Evolutionary conservation across 2,113 vertebrate species (phyloP).

Genomic region (Meriones unguiculatus): DNA sequence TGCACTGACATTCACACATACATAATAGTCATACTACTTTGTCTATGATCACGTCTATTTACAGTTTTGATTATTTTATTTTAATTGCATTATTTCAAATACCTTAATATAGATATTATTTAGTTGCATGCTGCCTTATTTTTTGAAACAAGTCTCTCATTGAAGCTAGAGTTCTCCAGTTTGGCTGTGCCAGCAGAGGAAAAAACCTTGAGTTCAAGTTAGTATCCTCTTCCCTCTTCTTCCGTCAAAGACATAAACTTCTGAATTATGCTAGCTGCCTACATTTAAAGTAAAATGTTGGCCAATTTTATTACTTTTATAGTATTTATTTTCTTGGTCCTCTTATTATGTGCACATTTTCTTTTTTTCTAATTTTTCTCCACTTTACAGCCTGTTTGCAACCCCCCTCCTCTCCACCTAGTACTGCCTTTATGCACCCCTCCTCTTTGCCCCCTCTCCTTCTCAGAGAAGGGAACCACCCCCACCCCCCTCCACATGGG

Average conservation of each 20-base stretch:
- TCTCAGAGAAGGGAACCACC: no score
- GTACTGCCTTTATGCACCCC: no score
- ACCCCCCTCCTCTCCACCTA: no score
- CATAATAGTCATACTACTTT: background rate
- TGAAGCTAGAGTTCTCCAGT: background rate
- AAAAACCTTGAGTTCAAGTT: fast-evolving
- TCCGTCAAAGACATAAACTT: background rate
- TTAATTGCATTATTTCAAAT: background rate
- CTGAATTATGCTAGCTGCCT: background rate
- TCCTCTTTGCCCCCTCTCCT: no score
- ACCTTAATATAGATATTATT: background rate
- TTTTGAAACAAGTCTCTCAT: background rate
- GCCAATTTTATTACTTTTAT: background rate
- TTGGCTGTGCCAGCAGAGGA: background rate
- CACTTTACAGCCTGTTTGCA: no score
- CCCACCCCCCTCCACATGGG: no score
- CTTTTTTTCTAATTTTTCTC: no score
- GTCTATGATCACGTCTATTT: background rate
- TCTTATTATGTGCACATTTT: background rate
- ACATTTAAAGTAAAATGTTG: background rate
- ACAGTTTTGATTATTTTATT: background rate
- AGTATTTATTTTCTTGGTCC: background rate
- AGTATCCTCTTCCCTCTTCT: no score
- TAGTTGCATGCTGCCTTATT: background rate
- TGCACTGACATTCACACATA: background rate